These are phyloP conservation scores for Drosophila paramelanica DNA, from an alignment of 2,888 invertebrate species.

Conservation along the genomic window DNA sequence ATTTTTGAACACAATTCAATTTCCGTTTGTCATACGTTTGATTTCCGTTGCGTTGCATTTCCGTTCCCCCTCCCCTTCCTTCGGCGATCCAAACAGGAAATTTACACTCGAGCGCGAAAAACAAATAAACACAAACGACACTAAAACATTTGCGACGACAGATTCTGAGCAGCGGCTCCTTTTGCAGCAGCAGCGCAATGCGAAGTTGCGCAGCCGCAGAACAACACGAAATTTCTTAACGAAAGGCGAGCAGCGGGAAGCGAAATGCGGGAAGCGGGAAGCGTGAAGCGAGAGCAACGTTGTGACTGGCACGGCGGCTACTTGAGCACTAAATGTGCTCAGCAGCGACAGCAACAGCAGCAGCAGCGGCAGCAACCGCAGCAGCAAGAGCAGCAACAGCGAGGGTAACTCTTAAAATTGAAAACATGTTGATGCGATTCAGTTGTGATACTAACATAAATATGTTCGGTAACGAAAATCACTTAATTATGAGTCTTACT, in stretches of 20 bases:
- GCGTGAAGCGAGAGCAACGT: conserved; percentile 26
- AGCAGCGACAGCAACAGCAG: conserved; percentile 3
- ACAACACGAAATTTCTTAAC: conserved; percentile 28
- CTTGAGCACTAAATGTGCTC: conserved; percentile 44
- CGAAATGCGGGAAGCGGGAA: background rate
- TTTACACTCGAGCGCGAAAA: conserved; percentile 56
- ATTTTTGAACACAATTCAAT: conserved; percentile 45
- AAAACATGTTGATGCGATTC: too few species aligned
- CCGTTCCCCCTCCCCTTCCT: conserved; percentile 32
- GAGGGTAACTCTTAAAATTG: background rate
- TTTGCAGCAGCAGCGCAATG: conserved; percentile 13
- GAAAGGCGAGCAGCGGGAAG: background rate
- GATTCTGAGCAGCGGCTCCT: conserved; percentile 31
- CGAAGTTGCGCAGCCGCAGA: conserved; percentile 53
- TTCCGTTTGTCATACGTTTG: conserved; percentile 55
- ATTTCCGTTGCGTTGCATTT: conserved; percentile 54
- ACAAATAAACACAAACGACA: conserved; percentile 53
- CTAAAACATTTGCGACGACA: conserved; percentile 28
- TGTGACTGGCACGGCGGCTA: conserved; percentile 38
- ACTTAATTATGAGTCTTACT: too few species aligned
- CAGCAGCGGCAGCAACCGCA: background rate
- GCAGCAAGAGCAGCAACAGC: conserved; percentile 2
- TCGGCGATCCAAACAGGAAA: conserved; percentile 57
- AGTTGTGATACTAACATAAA: too few species aligned
- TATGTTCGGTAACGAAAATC: too few species aligned